phyloP scores from a whole-genome alignment of 1,140 invertebrate genomes.

The Planococcus citri region DNA sequence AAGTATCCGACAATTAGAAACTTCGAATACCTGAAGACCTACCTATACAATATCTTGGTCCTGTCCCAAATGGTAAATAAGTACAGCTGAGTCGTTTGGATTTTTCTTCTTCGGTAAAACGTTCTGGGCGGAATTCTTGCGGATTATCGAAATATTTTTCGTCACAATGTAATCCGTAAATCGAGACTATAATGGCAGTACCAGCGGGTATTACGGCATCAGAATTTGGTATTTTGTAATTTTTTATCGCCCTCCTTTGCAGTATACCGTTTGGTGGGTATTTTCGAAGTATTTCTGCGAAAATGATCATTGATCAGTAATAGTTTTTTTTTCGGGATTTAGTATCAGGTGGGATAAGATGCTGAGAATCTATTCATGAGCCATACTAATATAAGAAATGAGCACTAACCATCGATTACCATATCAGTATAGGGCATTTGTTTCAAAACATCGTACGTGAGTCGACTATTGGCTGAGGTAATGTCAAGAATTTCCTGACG shows the following conservation, averaged over 20 bases:
- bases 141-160: constrained; percentile 48
- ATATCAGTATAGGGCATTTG: constrained; percentile 42
- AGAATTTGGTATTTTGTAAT: constrained; percentile 39
- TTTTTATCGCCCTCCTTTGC: constrained; percentile 36
- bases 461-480: constrained; percentile 33
- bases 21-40: too few species aligned
- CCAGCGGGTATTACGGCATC: constrained; percentile 38
- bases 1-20: too few species aligned
- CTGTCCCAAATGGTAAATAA: constrained; percentile 56
- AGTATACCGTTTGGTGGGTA: constrained; percentile 39
- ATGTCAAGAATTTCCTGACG: constrained; percentile 42
- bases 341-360: too few species aligned
- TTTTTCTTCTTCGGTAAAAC: constrained; percentile 30
- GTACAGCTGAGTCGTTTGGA: constrained; percentile 32
- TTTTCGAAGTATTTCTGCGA: constrained; percentile 19
- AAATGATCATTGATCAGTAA: too few species aligned
- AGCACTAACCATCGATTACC: constrained; percentile 38
- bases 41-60: constrained; percentile 52
- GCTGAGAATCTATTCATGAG: too few species aligned
- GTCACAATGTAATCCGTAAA: constrained; percentile 48
- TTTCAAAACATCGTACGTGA: constrained; percentile 39
- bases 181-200: constrained; percentile 39
- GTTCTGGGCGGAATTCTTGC: constrained; percentile 50
- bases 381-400: too few species aligned
- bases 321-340: too few species aligned